Evolutionary conservation across 2,888 invertebrate genomes (phyloP), one percentile per base, ranked within the genome.

Genomic region (Neoascia interrupta): DNA sequence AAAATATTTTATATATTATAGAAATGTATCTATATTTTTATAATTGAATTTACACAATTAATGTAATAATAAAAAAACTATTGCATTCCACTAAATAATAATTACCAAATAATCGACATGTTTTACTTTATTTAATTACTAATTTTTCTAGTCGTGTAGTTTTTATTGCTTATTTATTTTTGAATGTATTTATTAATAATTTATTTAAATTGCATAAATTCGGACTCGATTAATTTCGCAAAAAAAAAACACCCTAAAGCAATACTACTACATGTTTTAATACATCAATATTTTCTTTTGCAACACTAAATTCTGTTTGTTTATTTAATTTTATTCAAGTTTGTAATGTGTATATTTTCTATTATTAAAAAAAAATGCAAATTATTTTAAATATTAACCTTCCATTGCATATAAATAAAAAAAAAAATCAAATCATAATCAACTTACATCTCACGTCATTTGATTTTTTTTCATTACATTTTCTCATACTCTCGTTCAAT

Each of bases 321-420:
- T 76, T 70, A 81, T 70, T 64, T 66, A 56, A 56, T 79, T 66
- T 69, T 60, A 63, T 74, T 80, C 28, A 31, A 61, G 66, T 69
- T 70, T 75, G 75, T 81, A 75, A 81, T 81, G 66, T 81, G 66
- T 81, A 75, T 81, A 75, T 69, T 81, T 69, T 74, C 63, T 75
- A 81, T 74, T 5, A 31, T 31, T 68, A 36, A 68, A 74, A 60
- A 23, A 31, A 43, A 37, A 61, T 43, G 37, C 21, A 21, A 51
- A 34, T 18, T 11, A 19, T 43, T 15, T 34, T 21, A 36, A 21
- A 51, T 58, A 53, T 60, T 58, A 81, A 69, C 41, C 34, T 26
- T 36, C 11, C 58, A 69, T 60, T 49, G 49, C 58, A 60, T 41
- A 21, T n/a, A n/a, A 60, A 43, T 39, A 41, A 64, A n/a, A 18